A percentile compares a stretch with the other conserved stretches of the same genome.
Conservation (phyloP, 2,797 vertebrate genomes). For the Glyptemys insculpta region DNA sequence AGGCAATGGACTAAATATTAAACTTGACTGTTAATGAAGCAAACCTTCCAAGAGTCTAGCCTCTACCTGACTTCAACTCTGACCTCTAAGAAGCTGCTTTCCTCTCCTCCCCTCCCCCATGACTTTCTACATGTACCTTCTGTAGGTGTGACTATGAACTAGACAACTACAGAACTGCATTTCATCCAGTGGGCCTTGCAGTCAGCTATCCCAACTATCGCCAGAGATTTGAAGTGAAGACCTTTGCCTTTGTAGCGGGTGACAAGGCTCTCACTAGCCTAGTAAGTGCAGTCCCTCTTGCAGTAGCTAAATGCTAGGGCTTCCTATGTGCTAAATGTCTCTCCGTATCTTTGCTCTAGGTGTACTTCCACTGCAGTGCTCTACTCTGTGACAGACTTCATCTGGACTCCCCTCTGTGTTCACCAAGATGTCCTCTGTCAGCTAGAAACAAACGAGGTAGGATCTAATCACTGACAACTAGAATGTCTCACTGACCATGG, state of each 20-base stretch:
- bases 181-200: slow-evolving; percentile 67
- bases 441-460: slow-evolving; percentile 74
- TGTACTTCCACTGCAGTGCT: slow-evolving; percentile 82
- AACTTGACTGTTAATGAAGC: background rate
- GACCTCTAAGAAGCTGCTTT: background rate
- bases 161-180: slow-evolving; percentile 79
- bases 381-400: slow-evolving; percentile 71
- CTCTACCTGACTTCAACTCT: background rate
- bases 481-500: background rate
- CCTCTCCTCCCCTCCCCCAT: background rate
- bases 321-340: rapidly evolving
- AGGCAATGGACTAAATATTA: background rate
- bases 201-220: slow-evolving; percentile 73
- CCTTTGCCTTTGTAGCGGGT: slow-evolving; percentile 78
- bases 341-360: slow-evolving; percentile 49
- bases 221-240: slow-evolving; percentile 83
- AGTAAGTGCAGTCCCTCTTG: slow-evolving; percentile 49
- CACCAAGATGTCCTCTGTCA: slow-evolving; percentile 61
- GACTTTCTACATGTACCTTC: background rate
- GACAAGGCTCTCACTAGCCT: slow-evolving; percentile 55
- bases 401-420: slow-evolving; percentile 75
- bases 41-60: too few species aligned
- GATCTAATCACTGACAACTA: too few species aligned
- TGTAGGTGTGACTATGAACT: slow-evolving; percentile 79
- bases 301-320: background rate